Base-by-base conservation (phyloP, 2,797 vertebrate genomes). In the Hyperoplus lanceolatus region DNA sequence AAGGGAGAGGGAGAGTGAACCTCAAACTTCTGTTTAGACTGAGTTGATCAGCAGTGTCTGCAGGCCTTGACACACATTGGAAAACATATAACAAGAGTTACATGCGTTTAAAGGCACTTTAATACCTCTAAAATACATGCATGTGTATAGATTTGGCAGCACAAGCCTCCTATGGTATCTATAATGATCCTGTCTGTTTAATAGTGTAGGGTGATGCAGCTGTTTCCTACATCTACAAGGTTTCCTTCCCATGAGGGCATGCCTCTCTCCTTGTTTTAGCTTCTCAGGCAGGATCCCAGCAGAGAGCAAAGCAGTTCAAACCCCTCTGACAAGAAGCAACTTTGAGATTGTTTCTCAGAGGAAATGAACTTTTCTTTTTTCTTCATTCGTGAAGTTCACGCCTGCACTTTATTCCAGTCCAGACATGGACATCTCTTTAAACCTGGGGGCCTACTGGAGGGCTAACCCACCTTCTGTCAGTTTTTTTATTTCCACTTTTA, bases 351-450 rank as follows among this genome's bases (percentile, higher is more conserved):
- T 74, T 85, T 75, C 67, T 88, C 56, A 8, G 14, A 41, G 69
- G 29, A 87, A 18, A 67, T 89, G 81, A 88, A 87, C 57, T 68
- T 51, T 80, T 81, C 57, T 68, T 51, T 80, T 81, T 74, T 73
- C 90, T 88, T 78, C 85, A 91, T 90, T 46, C 51, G 29, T 29
- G 29, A 29, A 56, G 79, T 53, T 29, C 56, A 64, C 21, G 62
- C 69, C 68, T 41, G 65, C 71, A 72, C 84, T 68, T 73, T 83
- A 64, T 83, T 83, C 77, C 80, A 76, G 49, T 67, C 29, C 73
- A 54, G 77, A 18, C 51, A 68, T 65, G 18, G 65, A 69, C 2
- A 82, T n/a, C 42, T 72, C 41, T 79, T 53, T 21, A 80, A 79
- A 54, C 55, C 42, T n/a, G 29, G 29, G 29, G 14, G 46, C 2